Evolutionary conservation across 2,888 invertebrate genomes (phyloP), one percentile per base, ranked within the genome.

Genomic region (Rotaria socialis): DNA sequence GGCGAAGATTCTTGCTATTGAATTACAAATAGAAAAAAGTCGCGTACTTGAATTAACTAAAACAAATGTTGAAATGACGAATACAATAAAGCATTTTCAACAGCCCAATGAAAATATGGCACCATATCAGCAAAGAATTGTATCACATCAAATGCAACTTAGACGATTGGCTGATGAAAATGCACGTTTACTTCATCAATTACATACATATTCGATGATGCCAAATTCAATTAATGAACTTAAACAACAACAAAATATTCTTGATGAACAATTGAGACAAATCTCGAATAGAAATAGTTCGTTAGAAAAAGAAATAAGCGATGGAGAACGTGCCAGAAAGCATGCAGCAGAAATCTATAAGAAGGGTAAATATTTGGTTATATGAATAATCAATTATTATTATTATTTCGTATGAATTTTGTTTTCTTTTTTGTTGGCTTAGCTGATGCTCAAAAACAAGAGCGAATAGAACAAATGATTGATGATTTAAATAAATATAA

Each of bases 381-480:
- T 19, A 41, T 22, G 35, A 75, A 75, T 41, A 8, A 41, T n/a
- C 19, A 3, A 5, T 75, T 75, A 5, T 75, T 35, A 5, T 75
- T 35, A 35, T 35, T 35, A 35, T 35, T 35, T 35, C 35, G 35
- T 35, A 35, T 35, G 2, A 1, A 35, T 35, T 35, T 35, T 35
- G n/a, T 14, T 3, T 47, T 47, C 2, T n/a, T 60, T n/a, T 11
- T 75, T 35, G 2, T 35, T 35, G 1, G 2, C 47, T 47, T 47
- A 80, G 75, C 41, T 22, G 75, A 80, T 80, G 47, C 41, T 22
- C 47, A 47, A 24, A 80, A 80, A 80, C 75, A 80, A 80, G 43
- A 80, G 24, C 75, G 75, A 47, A 80, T 80, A 1, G 75, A 80
- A 47, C 75, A 80, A 47, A 22, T 80, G 22, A 1, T 80, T 24